Conservation (phyloP, 2,888 invertebrate genomes). For the Cistogaster globosa region DNA sequence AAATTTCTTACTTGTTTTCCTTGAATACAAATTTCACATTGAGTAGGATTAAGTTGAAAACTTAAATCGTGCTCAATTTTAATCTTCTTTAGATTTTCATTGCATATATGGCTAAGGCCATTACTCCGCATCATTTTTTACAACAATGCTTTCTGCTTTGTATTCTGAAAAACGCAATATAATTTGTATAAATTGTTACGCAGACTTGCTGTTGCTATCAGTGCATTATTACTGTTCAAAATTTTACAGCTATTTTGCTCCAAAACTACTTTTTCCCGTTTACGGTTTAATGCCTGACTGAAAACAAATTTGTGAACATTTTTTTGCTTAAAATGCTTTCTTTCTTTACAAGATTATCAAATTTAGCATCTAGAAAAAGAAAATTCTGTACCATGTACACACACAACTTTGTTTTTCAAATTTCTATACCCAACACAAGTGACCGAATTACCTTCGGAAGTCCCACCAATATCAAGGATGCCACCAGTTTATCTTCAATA, state of each 20-base stretch:
- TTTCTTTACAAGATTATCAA: neutral
- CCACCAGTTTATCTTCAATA: neutral
- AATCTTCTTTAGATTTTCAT: too few relatives aligned
- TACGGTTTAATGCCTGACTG: constrained; percentile 49
- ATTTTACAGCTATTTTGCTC: too few relatives aligned
- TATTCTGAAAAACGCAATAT: constrained; percentile 8
- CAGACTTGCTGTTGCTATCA: constrained; percentile 21
- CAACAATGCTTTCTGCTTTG: constrained; percentile 20
- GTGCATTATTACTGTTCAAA: too few relatives aligned
- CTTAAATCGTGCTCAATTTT: too few relatives aligned
- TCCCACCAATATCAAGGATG: neutral
- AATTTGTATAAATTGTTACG: too few relatives aligned
- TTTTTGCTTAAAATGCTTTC: too few relatives aligned
- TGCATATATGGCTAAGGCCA: constrained; percentile 74
- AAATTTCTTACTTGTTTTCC: too few relatives aligned
- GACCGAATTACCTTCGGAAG: neutral
- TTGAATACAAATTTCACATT: too few relatives aligned
- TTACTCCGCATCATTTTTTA: constrained; percentile 39
- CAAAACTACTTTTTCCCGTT: constrained; percentile 51
- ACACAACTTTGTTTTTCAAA: neutral
- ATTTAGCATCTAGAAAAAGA: neutral
- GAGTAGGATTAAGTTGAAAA: too few relatives aligned
- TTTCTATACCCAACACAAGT: neutral
- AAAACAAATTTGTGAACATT: too few relatives aligned
- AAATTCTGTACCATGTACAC: neutral